phyloP scores from a whole-genome alignment of 2,888 invertebrate genomes.

The Dendrolimus pini region DNA sequence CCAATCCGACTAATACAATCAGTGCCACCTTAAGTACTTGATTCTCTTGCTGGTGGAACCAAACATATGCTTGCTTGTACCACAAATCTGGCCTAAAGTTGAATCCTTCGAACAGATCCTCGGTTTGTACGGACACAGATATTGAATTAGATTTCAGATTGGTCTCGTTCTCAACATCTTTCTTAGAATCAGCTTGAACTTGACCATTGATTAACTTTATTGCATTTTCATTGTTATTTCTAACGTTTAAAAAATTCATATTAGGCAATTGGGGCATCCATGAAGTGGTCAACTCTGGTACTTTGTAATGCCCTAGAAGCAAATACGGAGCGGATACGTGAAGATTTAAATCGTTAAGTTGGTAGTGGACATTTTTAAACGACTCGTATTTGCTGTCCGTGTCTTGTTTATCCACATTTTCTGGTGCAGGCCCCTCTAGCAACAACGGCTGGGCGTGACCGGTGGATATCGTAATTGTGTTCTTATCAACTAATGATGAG shows the following conservation, averaged over 20 bases:
- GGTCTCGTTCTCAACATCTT: constrained; percentile 61
- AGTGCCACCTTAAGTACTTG: constrained; percentile 83
- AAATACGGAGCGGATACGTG: constrained; percentile 65
- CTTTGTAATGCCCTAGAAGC: constrained; percentile 82
- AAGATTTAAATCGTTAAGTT: constrained; percentile 56
- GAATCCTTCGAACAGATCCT: constrained; percentile 65
- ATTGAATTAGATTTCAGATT: constrained; percentile 56
- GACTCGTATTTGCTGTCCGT: constrained; percentile 59
- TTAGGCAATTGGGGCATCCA: constrained; percentile 63
- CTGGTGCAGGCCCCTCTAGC: constrained; percentile 81
- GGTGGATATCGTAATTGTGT: constrained; percentile 87
- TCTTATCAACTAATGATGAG: constrained; percentile 94
- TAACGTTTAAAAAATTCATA: constrained; percentile 39
- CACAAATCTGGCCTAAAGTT: constrained; percentile 52
- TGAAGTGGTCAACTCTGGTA: constrained; percentile 77
- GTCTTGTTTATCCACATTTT: constrained; percentile 22
- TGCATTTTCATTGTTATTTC: constrained; percentile 33
- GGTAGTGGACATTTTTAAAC: constrained; percentile 65
- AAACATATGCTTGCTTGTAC: constrained; percentile 68
- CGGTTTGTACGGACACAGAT: constrained; percentile 78
- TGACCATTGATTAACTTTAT: constrained; percentile 60
- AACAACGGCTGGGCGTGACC: constrained; percentile 82
- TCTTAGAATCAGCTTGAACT: constrained; percentile 43
- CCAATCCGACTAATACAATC: constrained; percentile 80
- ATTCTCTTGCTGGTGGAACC: constrained; percentile 87